These are phyloP conservation scores for Petrolisthes manimaculis DNA, from an alignment of 2,888 invertebrate genomes.

Conservation along the genomic window DNA sequence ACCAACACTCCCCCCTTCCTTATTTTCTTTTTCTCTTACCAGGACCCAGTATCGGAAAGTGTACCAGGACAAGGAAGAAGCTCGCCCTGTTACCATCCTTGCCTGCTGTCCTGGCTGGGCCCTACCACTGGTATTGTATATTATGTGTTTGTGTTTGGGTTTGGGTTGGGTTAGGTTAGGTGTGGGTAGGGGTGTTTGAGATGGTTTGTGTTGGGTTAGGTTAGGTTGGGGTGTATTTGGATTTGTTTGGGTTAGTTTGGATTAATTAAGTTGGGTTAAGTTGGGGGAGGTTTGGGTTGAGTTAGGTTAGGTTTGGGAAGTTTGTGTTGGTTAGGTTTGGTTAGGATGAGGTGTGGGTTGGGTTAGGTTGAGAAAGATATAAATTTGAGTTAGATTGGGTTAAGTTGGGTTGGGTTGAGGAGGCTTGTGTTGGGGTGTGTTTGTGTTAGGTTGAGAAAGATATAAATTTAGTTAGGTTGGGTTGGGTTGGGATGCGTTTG, in stretches of 20 bases:
- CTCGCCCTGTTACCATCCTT: neutral
- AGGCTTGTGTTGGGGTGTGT: neutral
- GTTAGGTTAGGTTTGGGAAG: neutral
- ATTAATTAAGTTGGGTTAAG: neutral
- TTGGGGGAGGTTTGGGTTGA: neutral
- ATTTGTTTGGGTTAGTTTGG: neutral
- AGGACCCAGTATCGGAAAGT: constrained; percentile 34
- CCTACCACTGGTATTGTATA: neutral
- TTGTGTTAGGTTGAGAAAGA: neutral
- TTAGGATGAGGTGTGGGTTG: neutral
- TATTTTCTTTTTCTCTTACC: neutral
- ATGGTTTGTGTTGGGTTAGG: neutral
- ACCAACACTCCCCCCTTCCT: no score
- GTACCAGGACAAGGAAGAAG: constrained; percentile 20
- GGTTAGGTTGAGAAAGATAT: no score
- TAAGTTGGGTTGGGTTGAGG: neutral
- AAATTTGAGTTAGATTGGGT: neutral
- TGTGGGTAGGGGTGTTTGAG: neutral
- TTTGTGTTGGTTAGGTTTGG: neutral
- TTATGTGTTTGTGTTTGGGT: neutral
- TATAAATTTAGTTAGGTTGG: neutral
- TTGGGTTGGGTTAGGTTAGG: neutral
- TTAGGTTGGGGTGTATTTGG: no score
- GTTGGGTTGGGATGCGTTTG: neutral
- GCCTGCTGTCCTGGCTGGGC: constrained; percentile 47